Evolutionary conservation across 2,888 invertebrate genomes (phyloP), one percentile per base, ranked within the genome.

Genomic region (Rhingia campestris): DNA sequence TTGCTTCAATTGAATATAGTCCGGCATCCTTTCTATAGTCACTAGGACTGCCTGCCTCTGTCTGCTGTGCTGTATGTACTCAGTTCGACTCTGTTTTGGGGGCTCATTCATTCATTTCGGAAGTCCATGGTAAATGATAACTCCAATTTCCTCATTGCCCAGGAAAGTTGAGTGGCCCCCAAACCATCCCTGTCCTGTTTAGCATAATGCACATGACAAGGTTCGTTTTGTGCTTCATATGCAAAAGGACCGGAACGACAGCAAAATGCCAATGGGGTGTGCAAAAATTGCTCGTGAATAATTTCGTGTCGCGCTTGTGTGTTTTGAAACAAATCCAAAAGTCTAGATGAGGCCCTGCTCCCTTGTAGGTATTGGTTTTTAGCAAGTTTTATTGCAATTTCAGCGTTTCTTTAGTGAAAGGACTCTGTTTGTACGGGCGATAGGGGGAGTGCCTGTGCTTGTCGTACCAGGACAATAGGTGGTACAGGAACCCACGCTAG

Each of bases 51-150:
- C n/a, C n/a, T 45, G 3, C 43, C 43, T 0, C 12, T 3, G 2
- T n/a, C n/a, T n/a, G n/a, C n/a, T n/a, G n/a, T n/a, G n/a, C n/a
- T 45, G 49, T 10, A 22, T 49, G 32, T 49, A 9, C 30, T 30
- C 22, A 22, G 33, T 66, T 6, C 32, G 9, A 53, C 45, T 47
- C 22, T 39, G 37, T 61, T 66, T 74, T 41, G 30, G 54, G 53
- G 45, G 39, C 61, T 45, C 77, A 77, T 84, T 82, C 81, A 72
- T 73, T 84, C 69, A 70, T 75, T 80, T 75, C 80, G 84, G 84
- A 84, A 84, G 74, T 84, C 74, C 80, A 66, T 41, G 80, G 80
- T 80, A 84, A 84, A 84, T 79, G 84, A 84, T 84, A 79, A 80
- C 80, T 80, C 66, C 84, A 84, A 84, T 84, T 84, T 79, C 70